Evolutionary conservation across 1,140 invertebrate species (phyloP), one percentile per base, ranked within the genome.

Genomic region (Liolophura sinensis): DNA sequence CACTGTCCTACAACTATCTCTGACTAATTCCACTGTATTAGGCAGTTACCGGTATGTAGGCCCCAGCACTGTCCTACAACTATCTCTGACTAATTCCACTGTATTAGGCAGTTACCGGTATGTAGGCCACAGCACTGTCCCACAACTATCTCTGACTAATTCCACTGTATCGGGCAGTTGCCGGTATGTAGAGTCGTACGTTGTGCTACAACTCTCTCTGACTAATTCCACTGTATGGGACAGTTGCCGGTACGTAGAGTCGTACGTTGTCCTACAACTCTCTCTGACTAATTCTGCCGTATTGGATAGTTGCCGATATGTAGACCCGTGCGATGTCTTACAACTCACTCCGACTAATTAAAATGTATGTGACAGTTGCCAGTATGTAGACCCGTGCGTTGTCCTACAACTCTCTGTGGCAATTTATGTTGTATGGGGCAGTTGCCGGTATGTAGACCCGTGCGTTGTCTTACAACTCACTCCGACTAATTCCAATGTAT

Each of bases 331-430:
- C 90, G 25, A 92, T 89, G 69, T 93, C 93, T 0, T 82, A 85
- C 64, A 93, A 89, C 82, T 88, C 95, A 11, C 91, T 90, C 77
- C 89, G 93, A 82, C 89, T 98, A 63, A 97, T 97, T 92, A 73
- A 97, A 52, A 92, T 92, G 12, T 98, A 97, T 77, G 96, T 96
- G 60, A 86, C 97, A 49, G 86, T 97, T 77, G 95, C 94, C 86
- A n/a, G n/a, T n/a, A n/a, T n/a, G n/a, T n/a, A n/a, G n/a, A n/a
- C n/a, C 54, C 18, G n/a, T n/a, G n/a, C n/a, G n/a, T n/a, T n/a
- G n/a, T n/a, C n/a, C n/a, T n/a, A n/a, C n/a, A n/a, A n/a, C n/a
- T n/a, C n/a, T n/a, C n/a, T n/a, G n/a, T n/a, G n/a, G n/a, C n/a
- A n/a, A n/a, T n/a, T n/a, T n/a, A n/a, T n/a, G 31, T 40, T 40